Percentiles rank a stretch among this genome's conserved stretches.
phyloP scores from a whole-genome alignment of 2,113 vertebrate genomes.

The Hucho hucho region DNA sequence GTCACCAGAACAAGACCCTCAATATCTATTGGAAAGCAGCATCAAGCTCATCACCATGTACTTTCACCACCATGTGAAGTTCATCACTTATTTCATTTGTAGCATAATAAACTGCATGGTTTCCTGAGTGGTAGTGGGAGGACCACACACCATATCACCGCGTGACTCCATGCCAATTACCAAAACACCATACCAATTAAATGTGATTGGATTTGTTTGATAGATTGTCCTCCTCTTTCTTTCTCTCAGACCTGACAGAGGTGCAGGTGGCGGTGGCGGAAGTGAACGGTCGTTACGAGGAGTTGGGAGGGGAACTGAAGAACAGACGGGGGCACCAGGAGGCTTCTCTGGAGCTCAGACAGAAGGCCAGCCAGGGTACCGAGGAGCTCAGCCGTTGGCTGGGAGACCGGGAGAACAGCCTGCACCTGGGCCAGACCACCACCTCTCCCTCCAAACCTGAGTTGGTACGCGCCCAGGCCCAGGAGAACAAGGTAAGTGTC shows the following conservation, averaged over 20 bases:
- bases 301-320: constrained; percentile 77
- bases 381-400: constrained; percentile 81
- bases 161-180: constrained; percentile 63
- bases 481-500: constrained; percentile 88
- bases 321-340: constrained; percentile 77
- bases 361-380: constrained; percentile 76
- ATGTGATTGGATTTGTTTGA: neutral
- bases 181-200: neutral
- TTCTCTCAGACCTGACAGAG: constrained; percentile 87
- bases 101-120: no score
- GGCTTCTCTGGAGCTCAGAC: constrained; percentile 75
- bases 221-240: constrained; percentile 59
- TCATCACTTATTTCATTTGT: no score
- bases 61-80: no score
- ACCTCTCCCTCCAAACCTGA: constrained; percentile 86
- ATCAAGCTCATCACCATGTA: no score
- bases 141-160: neutral
- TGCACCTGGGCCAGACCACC: constrained; percentile 70
- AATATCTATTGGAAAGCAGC: no score
- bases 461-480: constrained; percentile 84
- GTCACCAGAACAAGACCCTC: no score
- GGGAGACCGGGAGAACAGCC: constrained; percentile 77
- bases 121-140: no score
- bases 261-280: constrained; percentile 91
- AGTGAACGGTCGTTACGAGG: constrained; percentile 80